Evolutionary conservation across 2,113 vertebrate genomes (phyloP).

Genomic region (Hydrolagus affinis): DNA sequence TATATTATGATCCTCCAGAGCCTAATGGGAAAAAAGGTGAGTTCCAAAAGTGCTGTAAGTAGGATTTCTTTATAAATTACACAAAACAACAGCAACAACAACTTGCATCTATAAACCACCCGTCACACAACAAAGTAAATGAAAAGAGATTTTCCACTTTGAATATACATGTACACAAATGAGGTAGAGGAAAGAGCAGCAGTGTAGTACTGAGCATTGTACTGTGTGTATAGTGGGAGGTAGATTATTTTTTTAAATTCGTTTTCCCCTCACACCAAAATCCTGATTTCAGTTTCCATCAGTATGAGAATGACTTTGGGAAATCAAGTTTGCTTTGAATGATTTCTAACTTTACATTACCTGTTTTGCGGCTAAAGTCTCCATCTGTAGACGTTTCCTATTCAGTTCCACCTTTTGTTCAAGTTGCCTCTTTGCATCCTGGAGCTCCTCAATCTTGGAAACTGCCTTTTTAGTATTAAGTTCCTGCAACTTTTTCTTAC

Average conservation of each 20-base stretch:
- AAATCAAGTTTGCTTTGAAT: no score
- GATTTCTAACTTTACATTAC: conserved; percentile 40
- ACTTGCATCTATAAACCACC: not conserved
- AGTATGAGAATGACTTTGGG: no score
- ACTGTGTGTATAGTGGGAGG: no score
- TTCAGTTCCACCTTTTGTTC: conserved; percentile 69
- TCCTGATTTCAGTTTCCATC: no score
- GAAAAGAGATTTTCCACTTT: no score
- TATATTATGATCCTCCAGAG: conserved; percentile 74
- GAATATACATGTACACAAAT: no score
- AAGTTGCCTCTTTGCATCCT: conserved; percentile 65
- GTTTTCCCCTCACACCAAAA: no score
- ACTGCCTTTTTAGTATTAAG: conserved; percentile 60
- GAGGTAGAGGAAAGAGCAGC: no score
- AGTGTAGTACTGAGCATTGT: no score
- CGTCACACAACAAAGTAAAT: no score
- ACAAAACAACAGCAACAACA: not conserved
- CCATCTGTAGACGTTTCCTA: conserved; percentile 74
- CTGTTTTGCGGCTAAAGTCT: conserved; percentile 72
- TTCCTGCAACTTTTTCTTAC: conserved; percentile 66
- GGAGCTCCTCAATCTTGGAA: conserved; percentile 71
- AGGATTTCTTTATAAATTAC: not conserved
- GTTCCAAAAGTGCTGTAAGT: not conserved
- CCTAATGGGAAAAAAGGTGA: conserved; percentile 48
- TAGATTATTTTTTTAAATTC: no score